Evolutionary conservation across 2,797 vertebrate genomes (phyloP).

Genomic region (Enteromius trimaculatus): DNA sequence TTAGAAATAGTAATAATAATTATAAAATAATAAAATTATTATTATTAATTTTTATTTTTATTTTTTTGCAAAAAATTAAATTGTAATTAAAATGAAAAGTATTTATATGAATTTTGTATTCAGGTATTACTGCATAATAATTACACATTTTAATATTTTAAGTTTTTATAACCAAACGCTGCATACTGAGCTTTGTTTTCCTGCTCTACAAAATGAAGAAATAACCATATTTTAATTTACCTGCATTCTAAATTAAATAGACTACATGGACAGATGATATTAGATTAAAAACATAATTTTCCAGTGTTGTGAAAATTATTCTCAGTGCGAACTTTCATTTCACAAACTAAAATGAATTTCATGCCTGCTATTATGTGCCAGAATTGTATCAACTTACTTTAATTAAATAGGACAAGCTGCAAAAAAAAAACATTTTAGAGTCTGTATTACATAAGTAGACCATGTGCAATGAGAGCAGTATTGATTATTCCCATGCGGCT

Average conservation of each 20-base stretch:
- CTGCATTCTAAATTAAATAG: background rate
- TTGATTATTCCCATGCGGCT: background rate
- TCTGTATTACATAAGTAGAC: background rate
- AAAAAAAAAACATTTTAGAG: background rate
- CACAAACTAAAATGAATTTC: background rate
- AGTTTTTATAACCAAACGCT: background rate
- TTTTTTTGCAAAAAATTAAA: background rate
- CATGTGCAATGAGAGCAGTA: background rate
- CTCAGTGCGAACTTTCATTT: background rate
- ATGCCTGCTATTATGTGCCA: background rate
- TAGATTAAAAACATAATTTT: background rate
- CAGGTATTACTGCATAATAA: background rate
- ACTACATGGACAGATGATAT: background rate
- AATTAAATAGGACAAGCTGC: background rate
- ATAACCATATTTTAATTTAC: slow-evolving; percentile 5
- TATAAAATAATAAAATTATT: no score
- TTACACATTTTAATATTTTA: background rate
- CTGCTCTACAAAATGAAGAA: background rate
- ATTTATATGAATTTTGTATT: background rate
- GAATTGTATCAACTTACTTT: background rate
- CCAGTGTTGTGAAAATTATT: slow-evolving; percentile 5
- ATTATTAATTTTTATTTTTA: no score
- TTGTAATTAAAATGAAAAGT: background rate
- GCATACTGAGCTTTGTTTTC: background rate
- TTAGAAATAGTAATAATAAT: no score